Evolutionary conservation across 2,888 invertebrate genomes (phyloP), one percentile per base, ranked within the genome.

Genomic region (Andrena flavipes): DNA sequence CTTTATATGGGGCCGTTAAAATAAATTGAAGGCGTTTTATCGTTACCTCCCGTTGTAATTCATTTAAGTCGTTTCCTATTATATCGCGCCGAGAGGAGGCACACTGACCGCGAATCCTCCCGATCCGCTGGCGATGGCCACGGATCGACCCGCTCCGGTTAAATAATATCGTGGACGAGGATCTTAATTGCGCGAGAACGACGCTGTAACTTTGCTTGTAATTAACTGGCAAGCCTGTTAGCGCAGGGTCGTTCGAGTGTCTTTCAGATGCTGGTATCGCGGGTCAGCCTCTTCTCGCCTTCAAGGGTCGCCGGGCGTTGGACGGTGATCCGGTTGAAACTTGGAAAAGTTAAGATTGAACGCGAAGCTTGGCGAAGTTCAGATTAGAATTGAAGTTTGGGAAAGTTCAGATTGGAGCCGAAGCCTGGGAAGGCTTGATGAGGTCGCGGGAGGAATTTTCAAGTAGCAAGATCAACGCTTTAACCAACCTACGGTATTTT

Each of bases 1-100:
- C 87, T 90, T 92, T 92, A 91, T 90, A 90, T 85, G 89, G 88
- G 85, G 90, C 84, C 87, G 91, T 92, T 91, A 90, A 91, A 92
- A 91, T 92, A 91, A 92, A 92, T 92, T 91, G 91, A 92, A 90
- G 89, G 89, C 88, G 89, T 89, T 92, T 90, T 90, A 91, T 92
- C 88, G 89, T 85, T 71, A 79, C 64, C 81, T 76, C 73, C 85
- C 60, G 29, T 26, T 84, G 87, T 91, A 89, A 92, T 90, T 91
- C 90, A 90, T 91, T 89, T 90, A 86, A 88, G 90, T 81, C 84
- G 84, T 84, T 74, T 67, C 67, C 76, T 79, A 82, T 82, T 84
- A 76, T 77, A 81, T 59, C 49, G 51, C 70, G 64, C 60, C 54
- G n/a, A 56, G 64, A 29, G 23, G 42, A 62, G 54, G 49, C 80